Evolutionary conservation across 2,113 vertebrate species (phyloP).

Genomic region (Cichladusa arquata): DNA sequence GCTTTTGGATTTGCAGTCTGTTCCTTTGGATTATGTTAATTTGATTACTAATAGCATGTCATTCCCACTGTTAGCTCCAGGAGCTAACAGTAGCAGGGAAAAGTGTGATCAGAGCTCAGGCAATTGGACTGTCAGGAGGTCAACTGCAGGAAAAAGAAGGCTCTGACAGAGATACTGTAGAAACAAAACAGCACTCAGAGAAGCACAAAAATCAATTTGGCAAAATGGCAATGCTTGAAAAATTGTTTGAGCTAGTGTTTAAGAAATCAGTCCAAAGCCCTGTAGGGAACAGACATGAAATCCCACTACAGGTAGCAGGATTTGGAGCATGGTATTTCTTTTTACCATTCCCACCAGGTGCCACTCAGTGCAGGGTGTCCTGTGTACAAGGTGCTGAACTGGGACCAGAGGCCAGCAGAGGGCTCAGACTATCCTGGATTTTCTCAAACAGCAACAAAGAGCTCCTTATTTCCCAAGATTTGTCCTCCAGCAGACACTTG

Average conservation of each 20-base stretch:
- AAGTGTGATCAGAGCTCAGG: neutral
- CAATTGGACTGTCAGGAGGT: neutral
- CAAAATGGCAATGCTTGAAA: neutral
- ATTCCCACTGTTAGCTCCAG: neutral
- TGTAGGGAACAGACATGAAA: neutral
- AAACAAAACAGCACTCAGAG: neutral
- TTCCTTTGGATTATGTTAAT: neutral
- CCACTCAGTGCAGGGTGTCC: neutral
- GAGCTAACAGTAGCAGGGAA: neutral
- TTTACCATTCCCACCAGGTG: neutral
- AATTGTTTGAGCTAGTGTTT: neutral
- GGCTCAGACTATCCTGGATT: neutral
- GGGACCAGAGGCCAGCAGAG: fast-evolving
- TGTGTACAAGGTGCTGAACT: neutral
- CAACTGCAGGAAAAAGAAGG: neutral
- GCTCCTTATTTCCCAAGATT: neutral
- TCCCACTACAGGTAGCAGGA: neutral
- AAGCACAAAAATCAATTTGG: neutral
- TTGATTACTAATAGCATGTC: neutral
- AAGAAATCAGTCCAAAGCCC: neutral
- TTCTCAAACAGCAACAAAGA: neutral
- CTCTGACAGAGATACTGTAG: neutral
- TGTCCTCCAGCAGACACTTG: neutral
- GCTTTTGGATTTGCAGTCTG: neutral
- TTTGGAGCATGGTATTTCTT: neutral